A percentile compares a stretch with the other conserved stretches of the same genome.
These are phyloP conservation scores for Stylophora pistillata DNA, from an alignment of 64 coral and sea anemone genomes.

Conservation along the genomic window DNA sequence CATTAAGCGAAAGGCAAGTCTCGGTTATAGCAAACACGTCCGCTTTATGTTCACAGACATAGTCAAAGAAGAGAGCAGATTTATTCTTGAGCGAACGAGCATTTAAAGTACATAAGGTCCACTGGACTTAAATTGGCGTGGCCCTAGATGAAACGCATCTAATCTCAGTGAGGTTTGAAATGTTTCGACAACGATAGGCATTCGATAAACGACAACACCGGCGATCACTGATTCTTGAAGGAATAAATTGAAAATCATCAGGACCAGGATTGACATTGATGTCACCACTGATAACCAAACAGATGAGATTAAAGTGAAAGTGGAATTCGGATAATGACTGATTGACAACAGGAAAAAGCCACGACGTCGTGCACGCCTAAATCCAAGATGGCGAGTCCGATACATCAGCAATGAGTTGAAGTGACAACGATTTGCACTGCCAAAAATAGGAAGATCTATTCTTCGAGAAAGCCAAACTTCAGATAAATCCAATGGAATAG, in stretches of 20 bases:
- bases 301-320: no score
- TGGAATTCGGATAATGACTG: no score
- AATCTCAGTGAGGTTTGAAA: not conserved
- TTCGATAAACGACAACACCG: not conserved
- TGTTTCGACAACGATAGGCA: not conserved
- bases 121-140: not conserved
- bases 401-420: no score
- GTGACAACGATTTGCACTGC: no score
- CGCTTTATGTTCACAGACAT: not conserved
- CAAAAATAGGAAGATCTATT: no score
- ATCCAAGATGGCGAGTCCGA: no score
- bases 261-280: conserved; percentile 7
- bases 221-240: not conserved
- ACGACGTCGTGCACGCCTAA: no score
- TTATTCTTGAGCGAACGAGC: conserved; percentile 34
- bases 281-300: no score
- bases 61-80: conserved; percentile 38
- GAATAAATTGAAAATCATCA: not conserved
- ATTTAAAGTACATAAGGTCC: conserved; percentile 10
- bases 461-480: no score
- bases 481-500: no score
- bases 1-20: not conserved
- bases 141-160: no score
- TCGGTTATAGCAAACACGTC: conserved; percentile 33
- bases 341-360: not conserved